Percentiles rank a stretch among this genome's conserved stretches.
These are phyloP conservation scores for Leptatherina wallacei DNA, from an alignment of 2,797 vertebrate species.

Conservation along the genomic window DNA sequence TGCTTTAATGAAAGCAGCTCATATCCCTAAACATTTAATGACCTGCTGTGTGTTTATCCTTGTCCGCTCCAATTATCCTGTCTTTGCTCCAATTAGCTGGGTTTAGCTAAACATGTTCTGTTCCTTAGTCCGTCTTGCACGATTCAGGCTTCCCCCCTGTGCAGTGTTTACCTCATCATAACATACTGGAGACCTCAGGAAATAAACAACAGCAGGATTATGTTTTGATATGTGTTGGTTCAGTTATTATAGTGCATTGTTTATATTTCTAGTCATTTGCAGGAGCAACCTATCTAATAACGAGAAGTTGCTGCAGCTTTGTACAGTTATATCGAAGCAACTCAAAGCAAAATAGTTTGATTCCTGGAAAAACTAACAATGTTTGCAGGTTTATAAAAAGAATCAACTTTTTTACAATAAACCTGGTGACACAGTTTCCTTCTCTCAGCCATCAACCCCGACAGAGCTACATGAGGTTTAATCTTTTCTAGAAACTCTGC, in stretches of 20 bases:
- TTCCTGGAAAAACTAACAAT: no score
- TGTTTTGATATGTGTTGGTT: background rate
- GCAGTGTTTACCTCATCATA: slow-evolving; percentile 20
- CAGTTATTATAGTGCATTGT: background rate
- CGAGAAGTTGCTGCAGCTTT: background rate
- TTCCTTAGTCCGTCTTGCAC: slow-evolving; percentile 12
- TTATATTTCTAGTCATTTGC: slow-evolving; percentile 12
- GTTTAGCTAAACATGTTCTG: slow-evolving; percentile 20
- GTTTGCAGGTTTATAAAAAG: background rate
- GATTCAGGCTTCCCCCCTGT: background rate
- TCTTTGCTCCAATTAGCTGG: slow-evolving; percentile 53
- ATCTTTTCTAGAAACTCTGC: slow-evolving; percentile 24
- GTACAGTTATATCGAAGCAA: background rate
- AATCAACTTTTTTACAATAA: no score
- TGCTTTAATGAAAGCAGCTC: slow-evolving; percentile 45
- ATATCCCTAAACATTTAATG: slow-evolving; percentile 60
- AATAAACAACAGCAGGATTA: background rate
- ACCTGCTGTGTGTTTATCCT: slow-evolving; percentile 54
- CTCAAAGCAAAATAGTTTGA: background rate
- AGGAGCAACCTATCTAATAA: background rate
- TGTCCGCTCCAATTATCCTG: slow-evolving; percentile 60
- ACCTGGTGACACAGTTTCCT: no score
- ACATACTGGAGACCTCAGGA: background rate
- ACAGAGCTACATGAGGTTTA: background rate
- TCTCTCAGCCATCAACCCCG: background rate